Percentiles rank a stretch among this genome's conserved stretches.
Conservation (phyloP, 2,888 invertebrate species). For the Caradrina clavipalpis region DNA sequence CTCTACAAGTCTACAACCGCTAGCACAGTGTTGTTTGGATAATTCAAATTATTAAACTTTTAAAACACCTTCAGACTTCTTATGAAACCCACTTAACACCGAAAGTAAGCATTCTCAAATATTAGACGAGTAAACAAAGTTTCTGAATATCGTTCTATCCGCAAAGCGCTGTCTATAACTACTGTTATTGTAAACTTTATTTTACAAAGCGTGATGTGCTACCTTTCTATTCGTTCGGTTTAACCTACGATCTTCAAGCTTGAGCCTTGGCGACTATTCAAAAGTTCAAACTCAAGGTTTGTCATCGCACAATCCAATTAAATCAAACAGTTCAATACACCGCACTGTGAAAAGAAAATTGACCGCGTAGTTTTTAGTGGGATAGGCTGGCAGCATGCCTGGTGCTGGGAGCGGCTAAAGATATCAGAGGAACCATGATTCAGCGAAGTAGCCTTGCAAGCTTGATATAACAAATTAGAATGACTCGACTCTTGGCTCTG, state of each 20-base stretch:
- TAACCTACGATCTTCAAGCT: constrained; percentile 38
- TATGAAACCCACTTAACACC: constrained; percentile 51
- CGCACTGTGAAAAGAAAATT: constrained; percentile 29
- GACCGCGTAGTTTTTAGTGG: background rate
- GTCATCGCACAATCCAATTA: constrained; percentile 15
- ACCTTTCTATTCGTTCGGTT: constrained; percentile 42
- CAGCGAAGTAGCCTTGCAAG: constrained; percentile 37
- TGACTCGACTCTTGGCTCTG: constrained; percentile 25
- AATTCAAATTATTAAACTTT: constrained; percentile 43
- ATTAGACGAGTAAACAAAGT: constrained; percentile 35
- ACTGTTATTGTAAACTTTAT: constrained; percentile 20
- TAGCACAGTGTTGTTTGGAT: constrained; percentile 37
- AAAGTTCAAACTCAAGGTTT: constrained; percentile 60
- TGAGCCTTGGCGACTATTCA: constrained; percentile 52
- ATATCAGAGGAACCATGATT: constrained; percentile 48
- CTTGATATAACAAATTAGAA: constrained; percentile 38
- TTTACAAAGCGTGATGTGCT: constrained; percentile 10
- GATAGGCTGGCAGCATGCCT: constrained; percentile 49
- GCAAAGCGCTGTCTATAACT: constrained; percentile 33
- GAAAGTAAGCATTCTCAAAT: constrained; percentile 47
- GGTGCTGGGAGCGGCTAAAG: constrained; percentile 35
- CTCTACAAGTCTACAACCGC: constrained; percentile 9
- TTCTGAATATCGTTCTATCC: constrained; percentile 27
- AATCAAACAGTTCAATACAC: constrained; percentile 28
- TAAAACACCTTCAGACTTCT: constrained; percentile 31